Percentiles rank a stretch among this genome's conserved stretches.
Conservation (phyloP, 2,888 invertebrate genomes). For the Epirrhoe alternata region DNA sequence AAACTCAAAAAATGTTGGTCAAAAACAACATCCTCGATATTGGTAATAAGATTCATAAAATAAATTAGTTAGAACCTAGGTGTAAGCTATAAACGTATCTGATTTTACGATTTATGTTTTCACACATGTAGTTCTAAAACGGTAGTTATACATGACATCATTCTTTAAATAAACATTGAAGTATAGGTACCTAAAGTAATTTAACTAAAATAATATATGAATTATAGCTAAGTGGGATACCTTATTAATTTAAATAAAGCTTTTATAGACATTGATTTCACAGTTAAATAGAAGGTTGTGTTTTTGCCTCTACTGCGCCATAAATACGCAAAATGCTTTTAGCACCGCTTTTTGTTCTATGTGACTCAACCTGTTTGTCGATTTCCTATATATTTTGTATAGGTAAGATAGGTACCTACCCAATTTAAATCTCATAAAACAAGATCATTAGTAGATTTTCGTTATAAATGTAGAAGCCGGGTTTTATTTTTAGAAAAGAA, state of each 20-base stretch:
- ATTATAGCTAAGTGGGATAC: background rate
- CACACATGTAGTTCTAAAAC: background rate
- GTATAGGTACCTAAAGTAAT: background rate
- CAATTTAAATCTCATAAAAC: background rate
- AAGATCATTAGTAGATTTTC: slow-evolving; percentile 1
- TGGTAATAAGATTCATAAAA: no score
- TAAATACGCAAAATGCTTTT: background rate
- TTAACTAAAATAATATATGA: background rate
- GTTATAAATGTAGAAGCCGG: no score
- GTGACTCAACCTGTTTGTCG: background rate
- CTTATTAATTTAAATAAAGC: background rate
- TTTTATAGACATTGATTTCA: background rate
- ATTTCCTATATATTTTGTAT: slow-evolving; percentile 13
- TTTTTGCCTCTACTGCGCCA: background rate
- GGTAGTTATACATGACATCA: background rate
- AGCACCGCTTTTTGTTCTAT: slow-evolving; percentile 11
- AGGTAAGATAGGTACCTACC: no score
- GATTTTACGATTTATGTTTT: background rate
- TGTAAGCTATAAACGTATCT: no score
- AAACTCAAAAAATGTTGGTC: no score
- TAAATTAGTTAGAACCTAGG: no score
- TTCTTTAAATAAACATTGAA: background rate
- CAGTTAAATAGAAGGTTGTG: background rate
- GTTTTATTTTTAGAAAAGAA: no score
- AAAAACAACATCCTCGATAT: no score